Evolutionary conservation across 2,888 invertebrate species (phyloP).

Genomic region (Bellardia bayeri): DNA sequence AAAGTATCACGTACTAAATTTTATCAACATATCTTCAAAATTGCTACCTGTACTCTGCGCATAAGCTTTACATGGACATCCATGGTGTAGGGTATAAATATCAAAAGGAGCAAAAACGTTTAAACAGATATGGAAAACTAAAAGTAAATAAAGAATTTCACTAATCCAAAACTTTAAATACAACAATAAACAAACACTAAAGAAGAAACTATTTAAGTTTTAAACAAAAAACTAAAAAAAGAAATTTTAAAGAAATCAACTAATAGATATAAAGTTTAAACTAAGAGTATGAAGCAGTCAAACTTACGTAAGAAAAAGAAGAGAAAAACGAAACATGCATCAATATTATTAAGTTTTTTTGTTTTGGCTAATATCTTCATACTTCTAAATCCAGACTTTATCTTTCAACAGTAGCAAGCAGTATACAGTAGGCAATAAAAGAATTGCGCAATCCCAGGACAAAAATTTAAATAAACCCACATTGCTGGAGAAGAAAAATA

Average conservation of each 20-base stretch:
- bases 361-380: not conserved
- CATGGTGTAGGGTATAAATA: not conserved
- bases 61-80: no score
- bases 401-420: slow-evolving; percentile 12
- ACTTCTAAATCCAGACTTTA: not conserved
- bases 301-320: slow-evolving; percentile 12
- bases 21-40: no score
- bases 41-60: no score
- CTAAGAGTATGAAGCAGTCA: not conserved
- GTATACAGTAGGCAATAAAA: not conserved
- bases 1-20: no score
- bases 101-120: not conserved
- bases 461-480: no score
- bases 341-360: not conserved
- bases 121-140: not conserved
- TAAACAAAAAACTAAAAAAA: not conserved
- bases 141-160: not conserved
- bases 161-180: not conserved
- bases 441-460: not conserved
- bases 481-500: no score
- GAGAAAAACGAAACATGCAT: slow-evolving; percentile 6
- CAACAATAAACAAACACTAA: not conserved
- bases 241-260: not conserved
- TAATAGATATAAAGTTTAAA: not conserved
- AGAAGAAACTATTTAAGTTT: not conserved